Evolutionary conservation across 2,113 vertebrate genomes (phyloP).

Genomic region (Sander lucioperca): DNA sequence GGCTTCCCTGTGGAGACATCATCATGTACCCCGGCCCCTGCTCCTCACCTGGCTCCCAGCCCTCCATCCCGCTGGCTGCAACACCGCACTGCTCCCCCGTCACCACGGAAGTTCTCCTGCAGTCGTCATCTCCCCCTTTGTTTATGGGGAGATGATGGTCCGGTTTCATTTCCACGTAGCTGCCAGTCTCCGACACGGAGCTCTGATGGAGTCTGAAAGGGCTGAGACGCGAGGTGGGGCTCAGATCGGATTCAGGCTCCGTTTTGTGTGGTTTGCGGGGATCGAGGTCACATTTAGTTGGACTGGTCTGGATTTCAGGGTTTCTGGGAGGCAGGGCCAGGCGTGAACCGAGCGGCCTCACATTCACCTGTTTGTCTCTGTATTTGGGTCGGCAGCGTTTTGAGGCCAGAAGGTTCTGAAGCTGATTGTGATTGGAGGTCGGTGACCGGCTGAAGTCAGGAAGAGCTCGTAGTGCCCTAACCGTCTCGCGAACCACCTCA

Average conservation of each 20-base stretch:
- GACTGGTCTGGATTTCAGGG: constrained; percentile 16
- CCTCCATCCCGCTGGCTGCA: constrained; percentile 1
- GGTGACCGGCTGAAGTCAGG: constrained; percentile 72
- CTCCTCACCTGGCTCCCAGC: constrained; percentile 9
- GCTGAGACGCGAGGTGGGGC: constrained; percentile 4
- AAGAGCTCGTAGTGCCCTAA: constrained; percentile 49
- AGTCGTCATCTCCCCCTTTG: neutral
- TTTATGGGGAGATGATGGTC: neutral
- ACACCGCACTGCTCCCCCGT: neutral
- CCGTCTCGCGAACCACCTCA: constrained; percentile 55
- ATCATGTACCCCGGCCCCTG: constrained; percentile 60
- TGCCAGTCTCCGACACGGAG: neutral
- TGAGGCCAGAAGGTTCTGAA: constrained; percentile 27
- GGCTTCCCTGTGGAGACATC: constrained; percentile 69
- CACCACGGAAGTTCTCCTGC: too few species aligned
- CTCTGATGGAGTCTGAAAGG: neutral
- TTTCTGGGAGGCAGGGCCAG: constrained; percentile 2
- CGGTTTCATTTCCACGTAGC: constrained; percentile 56
- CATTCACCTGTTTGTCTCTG: constrained; percentile 42
- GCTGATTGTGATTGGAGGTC: constrained; percentile 33
- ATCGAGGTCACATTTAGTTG: neutral
- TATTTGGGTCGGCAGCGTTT: constrained; percentile 64
- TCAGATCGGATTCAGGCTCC: neutral
- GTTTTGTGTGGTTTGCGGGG: neutral
- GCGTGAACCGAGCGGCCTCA: neutral